phyloP scores from a whole-genome alignment of 2,797 vertebrate species.

The Iguana delicatissima region DNA sequence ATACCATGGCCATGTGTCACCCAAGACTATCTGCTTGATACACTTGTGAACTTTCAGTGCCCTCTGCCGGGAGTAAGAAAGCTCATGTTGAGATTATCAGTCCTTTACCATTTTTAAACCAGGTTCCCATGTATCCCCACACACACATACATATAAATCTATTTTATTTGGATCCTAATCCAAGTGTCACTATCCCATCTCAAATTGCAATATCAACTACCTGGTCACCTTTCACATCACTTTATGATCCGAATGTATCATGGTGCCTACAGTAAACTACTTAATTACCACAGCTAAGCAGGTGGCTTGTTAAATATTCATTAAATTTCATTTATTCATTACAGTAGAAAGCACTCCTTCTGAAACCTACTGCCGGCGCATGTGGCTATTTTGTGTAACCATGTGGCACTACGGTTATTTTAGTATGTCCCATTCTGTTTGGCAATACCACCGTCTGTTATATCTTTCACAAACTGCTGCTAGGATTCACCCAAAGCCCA shows the following conservation, averaged over 20 bases:
- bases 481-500: constrained; percentile 34
- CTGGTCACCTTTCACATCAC: constrained; percentile 37
- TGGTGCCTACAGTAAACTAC: constrained; percentile 37
- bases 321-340: constrained; percentile 52
- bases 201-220: constrained; percentile 15
- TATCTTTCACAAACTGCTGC: constrained; percentile 32
- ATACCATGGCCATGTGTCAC: not conserved
- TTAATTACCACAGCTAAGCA: constrained; percentile 51
- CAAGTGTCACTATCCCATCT: not conserved
- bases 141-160: not conserved
- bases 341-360: constrained; percentile 40
- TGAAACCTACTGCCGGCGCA: constrained; percentile 39
- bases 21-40: not conserved
- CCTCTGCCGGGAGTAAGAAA: not conserved
- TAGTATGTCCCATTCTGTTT: constrained; percentile 41
- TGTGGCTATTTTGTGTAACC: constrained; percentile 53
- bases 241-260: constrained; percentile 35
- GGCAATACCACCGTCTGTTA: constrained; percentile 27
- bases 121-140: not conserved
- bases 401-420: constrained; percentile 49
- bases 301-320: constrained; percentile 53
- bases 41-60: not conserved
- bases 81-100: not conserved
- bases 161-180: not conserved
- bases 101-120: not conserved